Evolutionary conservation across 1,140 invertebrate species (phyloP), one percentile per base, ranked within the genome.

Genomic region (Drosophila takahashii): DNA sequence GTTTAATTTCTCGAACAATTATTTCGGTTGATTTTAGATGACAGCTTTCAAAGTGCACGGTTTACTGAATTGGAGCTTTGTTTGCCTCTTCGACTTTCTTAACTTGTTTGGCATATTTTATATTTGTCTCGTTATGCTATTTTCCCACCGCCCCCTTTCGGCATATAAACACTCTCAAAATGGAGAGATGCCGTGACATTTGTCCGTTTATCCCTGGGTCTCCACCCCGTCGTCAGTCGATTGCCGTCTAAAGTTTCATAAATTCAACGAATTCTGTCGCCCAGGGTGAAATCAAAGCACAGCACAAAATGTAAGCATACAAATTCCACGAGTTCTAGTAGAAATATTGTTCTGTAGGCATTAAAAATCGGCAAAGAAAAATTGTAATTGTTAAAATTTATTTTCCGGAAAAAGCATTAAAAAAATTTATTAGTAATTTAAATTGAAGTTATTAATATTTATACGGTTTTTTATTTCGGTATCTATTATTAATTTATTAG

Each of bases 191-290:
- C 44, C 72, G 72, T 75, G 72, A 75, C 72, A 75, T 75, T 66
- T 75, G 72, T 64, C 72, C 59, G 72, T 75, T 75, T 75, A 54
- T 57, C 36, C 27, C 71, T 57, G 22, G 58, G 52, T 10, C 13
- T 70, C 47, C 51, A 3, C 53, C 44, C 22, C 22, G 1, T 22
- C 47, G 78, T 60, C 62, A 65, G 61, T 85, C 62, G 62, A 70
- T 70, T 70, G 66, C 29, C 64, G 41, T 83, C 81, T 77, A 87
- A 83, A 78, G 77, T 86, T 87, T 87, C 83, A 86, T 87, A 87
- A 86, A 87, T 87, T 85, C 81, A 85, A 81, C 81, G 81, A 85
- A 85, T 85, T 85, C 18, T 70, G 79, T 81, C 61, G 81, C 66
- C 18, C 56, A 41, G 51, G 37, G 52, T 48, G 70, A 61, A 57